Base-by-base conservation (phyloP, 2,888 invertebrate genomes). In the Tenthredo livida region DNA sequence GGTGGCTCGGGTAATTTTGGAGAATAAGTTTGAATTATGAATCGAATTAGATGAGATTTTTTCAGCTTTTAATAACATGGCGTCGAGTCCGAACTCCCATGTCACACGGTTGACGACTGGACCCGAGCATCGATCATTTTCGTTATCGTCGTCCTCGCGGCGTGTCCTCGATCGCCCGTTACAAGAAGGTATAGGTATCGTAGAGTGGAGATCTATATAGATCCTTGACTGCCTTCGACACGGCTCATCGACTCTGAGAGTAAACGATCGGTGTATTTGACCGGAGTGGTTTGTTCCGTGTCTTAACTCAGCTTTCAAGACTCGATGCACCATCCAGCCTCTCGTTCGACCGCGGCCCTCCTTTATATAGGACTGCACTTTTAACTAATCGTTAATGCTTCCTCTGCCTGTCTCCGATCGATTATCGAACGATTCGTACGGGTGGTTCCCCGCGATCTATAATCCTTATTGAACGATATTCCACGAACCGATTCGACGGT, bases 51-150 rank as follows among this genome's bases (percentile, higher is more conserved):
- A 54, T 5, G 54, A n/a, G 73, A 33, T 7, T 67, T 67, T 67
- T 33, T 43, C 12, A 4, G 47, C 21, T 73, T 73, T 21, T 12
- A 43, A 43, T 40, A 73, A 43, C 43, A 73, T 4, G 73, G 25
- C 43, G 43, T 21, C 43, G 40, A 73, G 43, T 73, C 21, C 21
- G 73, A 15, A 67, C 67, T 67, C 33, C 67, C 67, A 67, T 67
- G 67, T 67, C 67, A 67, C 15, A 33, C 7, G 21, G 58, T 86
- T 85, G 86, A 75, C 83, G 86, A 85, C 85, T 70, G 84, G 85
- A 85, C 87, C 87, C 86, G 87, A 87, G 89, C 92, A 93, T 93
- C 93, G 93, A 93, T 93, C 93, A 93, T 93, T 90, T 91, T 89
- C 88, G 89, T 92, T 93, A 93, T 93, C 93, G 91, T 91, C 90